These are phyloP conservation scores for Nilaparvata lugens DNA, from an alignment of 1,140 invertebrate genomes.

Conservation along the genomic window DNA sequence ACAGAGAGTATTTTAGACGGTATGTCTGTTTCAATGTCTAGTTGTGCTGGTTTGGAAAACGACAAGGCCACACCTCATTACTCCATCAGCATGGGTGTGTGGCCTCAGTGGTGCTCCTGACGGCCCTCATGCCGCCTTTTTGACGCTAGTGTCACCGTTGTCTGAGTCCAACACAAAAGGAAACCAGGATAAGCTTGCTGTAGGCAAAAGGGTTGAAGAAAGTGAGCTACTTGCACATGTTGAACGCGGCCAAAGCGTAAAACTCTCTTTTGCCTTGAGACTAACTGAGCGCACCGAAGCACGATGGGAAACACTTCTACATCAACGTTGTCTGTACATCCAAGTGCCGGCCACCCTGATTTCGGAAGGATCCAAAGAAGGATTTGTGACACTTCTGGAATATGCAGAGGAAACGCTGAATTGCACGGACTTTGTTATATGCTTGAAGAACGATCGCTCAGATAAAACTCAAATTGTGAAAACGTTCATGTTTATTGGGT, in stretches of 20 bases:
- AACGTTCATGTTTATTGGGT: no score
- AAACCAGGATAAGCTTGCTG: constrained; percentile 68
- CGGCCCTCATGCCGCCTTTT: constrained; percentile 67
- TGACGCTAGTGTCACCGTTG: constrained; percentile 51
- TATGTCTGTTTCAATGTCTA: no score
- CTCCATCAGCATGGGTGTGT: constrained; percentile 88
- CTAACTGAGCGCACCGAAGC: constrained; percentile 65
- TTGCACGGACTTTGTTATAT: constrained; percentile 71
- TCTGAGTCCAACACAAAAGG: constrained; percentile 55
- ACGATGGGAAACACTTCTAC: constrained; percentile 74
- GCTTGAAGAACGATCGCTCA: constrained; percentile 70
- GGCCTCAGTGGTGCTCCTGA: constrained; percentile 98
- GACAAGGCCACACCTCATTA: constrained; percentile 40
- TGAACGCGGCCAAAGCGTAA: constrained; percentile 43
- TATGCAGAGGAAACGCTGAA: constrained; percentile 89
- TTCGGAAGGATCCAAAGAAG: constrained; percentile 83
- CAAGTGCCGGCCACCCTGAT: constrained; percentile 74
- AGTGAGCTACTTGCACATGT: constrained; percentile 41
- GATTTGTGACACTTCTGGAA: constrained; percentile 85
- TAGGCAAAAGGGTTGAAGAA: constrained; percentile 45
- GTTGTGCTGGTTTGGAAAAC: constrained; percentile 23
- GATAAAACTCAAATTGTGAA: no score
- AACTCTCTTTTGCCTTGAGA: constrained; percentile 65
- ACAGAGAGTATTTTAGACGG: no score
- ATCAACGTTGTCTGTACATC: constrained; percentile 72